Percentiles rank a stretch among this genome's conserved stretches.
Conservation (phyloP, 2,888 invertebrate species). For the Formica aserva region DNA sequence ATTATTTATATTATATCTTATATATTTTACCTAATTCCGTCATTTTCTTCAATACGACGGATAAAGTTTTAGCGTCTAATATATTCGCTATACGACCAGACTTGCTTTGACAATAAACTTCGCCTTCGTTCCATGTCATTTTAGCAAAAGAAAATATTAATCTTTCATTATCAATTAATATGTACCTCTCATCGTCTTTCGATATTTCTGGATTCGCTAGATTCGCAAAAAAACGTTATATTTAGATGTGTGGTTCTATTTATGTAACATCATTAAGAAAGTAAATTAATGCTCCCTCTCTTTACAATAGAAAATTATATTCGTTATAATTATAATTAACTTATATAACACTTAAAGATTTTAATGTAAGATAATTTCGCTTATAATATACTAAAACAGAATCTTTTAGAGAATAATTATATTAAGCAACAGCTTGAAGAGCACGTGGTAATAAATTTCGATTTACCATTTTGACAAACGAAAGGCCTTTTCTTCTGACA, state of each 20-base stretch:
- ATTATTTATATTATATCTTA: too few relatives aligned
- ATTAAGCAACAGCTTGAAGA: neutral
- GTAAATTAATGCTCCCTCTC: too few relatives aligned
- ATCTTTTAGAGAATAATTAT: neutral
- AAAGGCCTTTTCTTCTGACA: conserved; percentile 71
- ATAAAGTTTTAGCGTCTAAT: conserved; percentile 56
- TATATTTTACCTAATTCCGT: conserved; percentile 29
- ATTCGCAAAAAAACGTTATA: neutral
- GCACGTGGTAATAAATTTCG: neutral
- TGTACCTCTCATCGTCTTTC: conserved; percentile 5
- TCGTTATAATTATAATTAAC: too few relatives aligned
- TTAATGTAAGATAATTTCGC: too few relatives aligned
- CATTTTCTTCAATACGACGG: conserved; percentile 63
- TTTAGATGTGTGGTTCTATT: neutral
- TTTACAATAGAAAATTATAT: too few relatives aligned
- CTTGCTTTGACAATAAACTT: conserved; percentile 53
- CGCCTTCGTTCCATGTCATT: conserved; percentile 67
- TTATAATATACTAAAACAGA: too few relatives aligned
- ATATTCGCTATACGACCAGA: conserved; percentile 61
- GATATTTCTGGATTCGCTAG: neutral
- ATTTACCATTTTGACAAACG: conserved; percentile 62
- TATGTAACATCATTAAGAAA: too few relatives aligned
- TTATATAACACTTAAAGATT: too few relatives aligned
- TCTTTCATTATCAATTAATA: conserved; percentile 26
- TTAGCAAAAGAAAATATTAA: conserved; percentile 55